Percentiles rank a stretch among this genome's conserved stretches.
Conservation (phyloP, 1,140 invertebrate species). For the Aplysia californica region DNA sequence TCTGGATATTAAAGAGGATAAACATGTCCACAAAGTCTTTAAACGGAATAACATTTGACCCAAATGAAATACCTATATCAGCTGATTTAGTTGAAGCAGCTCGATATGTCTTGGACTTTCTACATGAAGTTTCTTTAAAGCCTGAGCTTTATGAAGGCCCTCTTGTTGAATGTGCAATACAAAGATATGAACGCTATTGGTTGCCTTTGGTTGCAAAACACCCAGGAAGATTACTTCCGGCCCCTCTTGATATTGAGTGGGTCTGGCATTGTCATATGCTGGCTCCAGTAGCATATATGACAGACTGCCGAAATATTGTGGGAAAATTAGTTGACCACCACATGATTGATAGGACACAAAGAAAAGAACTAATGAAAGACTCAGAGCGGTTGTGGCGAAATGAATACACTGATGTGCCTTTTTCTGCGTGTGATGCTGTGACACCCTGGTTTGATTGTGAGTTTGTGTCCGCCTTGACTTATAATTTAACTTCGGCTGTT, state of each 20-base stretch:
- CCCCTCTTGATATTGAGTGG: constrained; percentile 71
- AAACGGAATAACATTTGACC: constrained; percentile 17
- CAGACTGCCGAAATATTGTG: constrained; percentile 65
- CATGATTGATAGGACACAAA: constrained; percentile 51
- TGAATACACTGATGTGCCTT: constrained; percentile 51
- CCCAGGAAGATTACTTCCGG: constrained; percentile 46
- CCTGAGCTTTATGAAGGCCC: constrained; percentile 37
- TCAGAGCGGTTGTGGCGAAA: constrained; percentile 48
- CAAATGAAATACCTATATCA: constrained; percentile 17
- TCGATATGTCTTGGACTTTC: constrained; percentile 41
- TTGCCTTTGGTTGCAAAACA: constrained; percentile 66
- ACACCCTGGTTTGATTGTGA: constrained; percentile 34
- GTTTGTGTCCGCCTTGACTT: constrained; percentile 44
- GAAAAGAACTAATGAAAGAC: constrained; percentile 35
- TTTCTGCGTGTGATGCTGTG: constrained; percentile 39
- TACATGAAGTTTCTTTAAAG: constrained; percentile 34
- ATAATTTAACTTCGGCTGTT: constrained; percentile 65
- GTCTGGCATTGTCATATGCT: constrained; percentile 71
- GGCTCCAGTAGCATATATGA: constrained; percentile 64
- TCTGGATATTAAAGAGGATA: neutral
- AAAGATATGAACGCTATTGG: constrained; percentile 69
- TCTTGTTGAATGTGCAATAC: constrained; percentile 55
- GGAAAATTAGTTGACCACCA: constrained; percentile 65
- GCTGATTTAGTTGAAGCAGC: constrained; percentile 38
- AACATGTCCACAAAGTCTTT: neutral